phyloP scores from a whole-genome alignment of 2,113 vertebrate species.

The Morone saxatilis region DNA sequence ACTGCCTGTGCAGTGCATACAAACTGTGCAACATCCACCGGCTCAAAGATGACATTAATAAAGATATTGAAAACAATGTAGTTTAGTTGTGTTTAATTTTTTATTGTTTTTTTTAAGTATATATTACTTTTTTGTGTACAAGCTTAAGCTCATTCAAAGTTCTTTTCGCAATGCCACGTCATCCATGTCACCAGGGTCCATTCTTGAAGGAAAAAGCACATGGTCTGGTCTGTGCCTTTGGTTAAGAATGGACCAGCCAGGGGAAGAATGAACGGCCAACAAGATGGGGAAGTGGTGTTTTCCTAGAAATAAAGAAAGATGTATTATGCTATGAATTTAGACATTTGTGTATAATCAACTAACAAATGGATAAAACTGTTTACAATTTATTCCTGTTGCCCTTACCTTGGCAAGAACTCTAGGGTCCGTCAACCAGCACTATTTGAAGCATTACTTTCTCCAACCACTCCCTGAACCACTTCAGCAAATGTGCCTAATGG shows the following conservation, averaged over 20 bases:
- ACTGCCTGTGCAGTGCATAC: no score
- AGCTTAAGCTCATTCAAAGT: neutral
- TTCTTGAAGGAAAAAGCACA: conserved; percentile 13
- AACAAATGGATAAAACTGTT: neutral
- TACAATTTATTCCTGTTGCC: neutral
- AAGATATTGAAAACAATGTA: no score
- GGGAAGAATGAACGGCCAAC: neutral
- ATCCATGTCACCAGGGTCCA: conserved; percentile 1
- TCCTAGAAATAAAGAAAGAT: conserved; percentile 31
- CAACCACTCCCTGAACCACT: conserved; percentile 23
- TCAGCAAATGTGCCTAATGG: conserved; percentile 25
- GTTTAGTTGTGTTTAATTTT: neutral
- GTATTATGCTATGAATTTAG: neutral
- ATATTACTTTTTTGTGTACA: neutral
- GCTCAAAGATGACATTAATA: no score
- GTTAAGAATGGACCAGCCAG: neutral
- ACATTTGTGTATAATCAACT: neutral
- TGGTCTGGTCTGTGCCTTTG: neutral
- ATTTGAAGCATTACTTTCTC: conserved; percentile 20
- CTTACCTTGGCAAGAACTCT: conserved; percentile 43
- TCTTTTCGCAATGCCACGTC: neutral
- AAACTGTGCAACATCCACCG: no score
- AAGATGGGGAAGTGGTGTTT: neutral
- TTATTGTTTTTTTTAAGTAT: neutral
- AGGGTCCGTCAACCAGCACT: neutral